Evolutionary conservation across 2,797 vertebrate genomes (phyloP).

Genomic region (Columba guinea): DNA sequence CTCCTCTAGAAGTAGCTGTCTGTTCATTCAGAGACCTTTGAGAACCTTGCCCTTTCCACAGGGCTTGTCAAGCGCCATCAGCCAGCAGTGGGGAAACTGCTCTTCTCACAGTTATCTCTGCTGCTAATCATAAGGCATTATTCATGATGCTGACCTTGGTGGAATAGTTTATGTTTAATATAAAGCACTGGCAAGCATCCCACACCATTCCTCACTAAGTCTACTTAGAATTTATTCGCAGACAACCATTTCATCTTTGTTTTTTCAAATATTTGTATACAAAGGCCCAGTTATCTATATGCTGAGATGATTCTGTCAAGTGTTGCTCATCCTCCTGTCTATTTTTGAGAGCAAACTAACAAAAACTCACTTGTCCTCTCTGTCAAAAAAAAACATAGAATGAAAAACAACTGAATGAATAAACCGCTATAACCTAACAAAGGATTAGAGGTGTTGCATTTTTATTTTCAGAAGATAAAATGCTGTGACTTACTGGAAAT

Average conservation of each 20-base stretch:
- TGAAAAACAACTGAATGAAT: not conserved
- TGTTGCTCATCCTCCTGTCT: not conserved
- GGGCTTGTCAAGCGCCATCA: not conserved
- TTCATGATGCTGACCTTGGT: not conserved
- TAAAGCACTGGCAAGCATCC: not conserved
- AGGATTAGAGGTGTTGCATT: not conserved
- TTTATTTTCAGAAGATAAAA: constrained; percentile 38
- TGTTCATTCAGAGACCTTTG: not conserved
- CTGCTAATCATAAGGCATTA: not conserved
- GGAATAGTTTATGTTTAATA: constrained; percentile 8
- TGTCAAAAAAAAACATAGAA: not conserved
- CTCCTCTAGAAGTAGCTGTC: not conserved
- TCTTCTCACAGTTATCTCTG: not conserved
- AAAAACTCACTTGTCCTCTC: not conserved
- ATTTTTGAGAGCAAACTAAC: not conserved
- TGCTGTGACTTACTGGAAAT: not conserved
- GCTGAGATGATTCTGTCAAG: not conserved
- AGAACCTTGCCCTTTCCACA: not conserved
- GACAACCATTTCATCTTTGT: not conserved
- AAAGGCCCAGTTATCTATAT: not conserved
- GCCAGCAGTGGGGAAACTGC: not conserved
- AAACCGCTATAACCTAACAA: not conserved
- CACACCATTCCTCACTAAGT: not conserved
- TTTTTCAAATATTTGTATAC: not conserved
- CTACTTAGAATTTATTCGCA: not conserved